phyloP scores from a whole-genome alignment of 2,888 invertebrate genomes.

The Sussaba pulchella region DNA sequence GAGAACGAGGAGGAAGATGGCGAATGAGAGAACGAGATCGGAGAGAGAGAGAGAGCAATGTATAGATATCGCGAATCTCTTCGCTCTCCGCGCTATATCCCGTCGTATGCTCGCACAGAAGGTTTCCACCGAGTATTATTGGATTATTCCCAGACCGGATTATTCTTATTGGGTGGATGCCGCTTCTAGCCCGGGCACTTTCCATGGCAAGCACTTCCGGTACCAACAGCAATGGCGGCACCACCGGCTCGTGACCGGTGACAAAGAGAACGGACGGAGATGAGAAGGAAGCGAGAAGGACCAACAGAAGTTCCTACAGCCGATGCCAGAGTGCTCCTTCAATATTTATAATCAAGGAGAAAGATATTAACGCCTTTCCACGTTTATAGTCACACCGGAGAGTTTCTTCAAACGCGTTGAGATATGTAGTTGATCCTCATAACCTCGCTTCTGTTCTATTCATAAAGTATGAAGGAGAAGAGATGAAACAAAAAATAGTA shows the following conservation, averaged over 20 bases:
- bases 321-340: constrained; percentile 52
- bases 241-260: no score
- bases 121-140: constrained; percentile 65
- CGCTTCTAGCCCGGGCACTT: constrained; percentile 49
- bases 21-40: constrained; percentile 18
- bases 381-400: neutral
- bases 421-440: neutral
- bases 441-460: neutral
- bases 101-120: constrained; percentile 48
- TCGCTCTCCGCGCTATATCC: constrained; percentile 3
- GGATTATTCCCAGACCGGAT: constrained; percentile 66
- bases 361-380: constrained; percentile 33
- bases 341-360: constrained; percentile 62
- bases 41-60: constrained; percentile 36
- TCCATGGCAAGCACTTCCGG: constrained; percentile 60
- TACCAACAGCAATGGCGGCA: neutral
- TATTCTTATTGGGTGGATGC: constrained; percentile 66
- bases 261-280: constrained; percentile 18
- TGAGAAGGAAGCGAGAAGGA: constrained; percentile 11
- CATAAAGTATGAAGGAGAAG: neutral
- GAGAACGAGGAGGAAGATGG: constrained; percentile 1
- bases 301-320: constrained; percentile 40
- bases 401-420: neutral
- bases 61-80: constrained; percentile 41
- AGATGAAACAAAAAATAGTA: no score